Evolutionary conservation across 2,113 vertebrate genomes (phyloP).

Genomic region (Ceyx melanurus): DNA sequence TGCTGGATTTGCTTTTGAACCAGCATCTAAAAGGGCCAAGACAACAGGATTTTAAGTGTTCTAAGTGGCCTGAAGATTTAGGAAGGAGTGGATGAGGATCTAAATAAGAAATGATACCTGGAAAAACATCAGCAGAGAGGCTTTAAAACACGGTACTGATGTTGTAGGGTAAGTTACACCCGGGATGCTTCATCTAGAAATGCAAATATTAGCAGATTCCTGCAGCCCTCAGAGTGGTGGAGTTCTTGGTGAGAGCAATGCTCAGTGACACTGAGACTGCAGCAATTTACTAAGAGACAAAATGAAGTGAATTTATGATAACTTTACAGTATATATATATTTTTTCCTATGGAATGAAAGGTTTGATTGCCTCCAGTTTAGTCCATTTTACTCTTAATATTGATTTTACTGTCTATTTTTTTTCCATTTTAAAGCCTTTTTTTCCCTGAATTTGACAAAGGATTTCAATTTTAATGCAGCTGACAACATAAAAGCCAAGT

Average conservation of each 20-base stretch:
- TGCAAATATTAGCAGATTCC: not conserved
- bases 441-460: constrained; percentile 38
- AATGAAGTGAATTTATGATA: constrained; percentile 50
- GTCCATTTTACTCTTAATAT: constrained; percentile 46
- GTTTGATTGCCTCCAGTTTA: constrained; percentile 48
- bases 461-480: constrained; percentile 57
- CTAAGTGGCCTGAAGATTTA: not conserved
- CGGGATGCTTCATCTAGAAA: not conserved
- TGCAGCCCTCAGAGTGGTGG: not conserved
- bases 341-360: not conserved
- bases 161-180: not conserved
- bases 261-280: not conserved
- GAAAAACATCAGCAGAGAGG: not conserved
- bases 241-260: not conserved
- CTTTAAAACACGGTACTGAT: not conserved
- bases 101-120: not conserved
- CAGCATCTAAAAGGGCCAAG: not conserved
- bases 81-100: not conserved
- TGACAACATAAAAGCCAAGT: constrained; percentile 51
- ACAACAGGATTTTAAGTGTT: not conserved
- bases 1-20: not conserved
- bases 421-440: constrained; percentile 27
- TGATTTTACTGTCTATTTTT: constrained; percentile 64
- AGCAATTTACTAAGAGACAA: constrained; percentile 39
- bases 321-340: not conserved